These are phyloP conservation scores for Belgica antarctica DNA, from an alignment of 2,888 invertebrate genomes.

Conservation along the genomic window DNA sequence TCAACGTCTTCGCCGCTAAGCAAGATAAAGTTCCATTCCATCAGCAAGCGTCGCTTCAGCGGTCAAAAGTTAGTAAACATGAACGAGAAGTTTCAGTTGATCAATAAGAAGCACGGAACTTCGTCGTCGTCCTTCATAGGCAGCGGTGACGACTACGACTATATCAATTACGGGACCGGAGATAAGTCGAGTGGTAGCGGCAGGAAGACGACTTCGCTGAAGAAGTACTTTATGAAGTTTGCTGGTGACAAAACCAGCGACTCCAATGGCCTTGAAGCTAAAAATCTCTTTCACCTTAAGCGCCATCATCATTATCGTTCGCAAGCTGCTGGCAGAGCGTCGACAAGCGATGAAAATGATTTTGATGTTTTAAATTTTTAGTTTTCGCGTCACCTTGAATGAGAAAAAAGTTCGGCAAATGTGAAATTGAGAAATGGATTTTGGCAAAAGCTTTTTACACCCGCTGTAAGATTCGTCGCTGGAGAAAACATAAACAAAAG, in stretches of 20 bases:
- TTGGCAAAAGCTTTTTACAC: constrained; percentile 15
- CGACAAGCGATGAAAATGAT: constrained; percentile 39
- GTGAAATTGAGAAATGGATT: constrained; percentile 7
- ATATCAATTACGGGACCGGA: constrained; percentile 26
- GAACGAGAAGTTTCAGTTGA: constrained; percentile 43
- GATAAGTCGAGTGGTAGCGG: constrained; percentile 39
- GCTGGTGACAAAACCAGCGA: constrained; percentile 28
- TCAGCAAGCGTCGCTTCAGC: constrained; percentile 27
- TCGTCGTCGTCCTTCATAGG: constrained; percentile 40
- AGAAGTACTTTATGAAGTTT: constrained; percentile 38
- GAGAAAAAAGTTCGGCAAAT: not conserved
- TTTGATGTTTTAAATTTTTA: constrained; percentile 43
- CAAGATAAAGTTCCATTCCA: constrained; percentile 42
- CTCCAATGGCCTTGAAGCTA: constrained; percentile 34
- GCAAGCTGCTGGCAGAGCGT: not conserved
- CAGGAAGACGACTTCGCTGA: constrained; percentile 39
- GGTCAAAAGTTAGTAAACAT: constrained; percentile 35
- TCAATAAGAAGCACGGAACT: constrained; percentile 37
- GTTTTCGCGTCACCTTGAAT: not conserved
- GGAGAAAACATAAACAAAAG: not conserved
- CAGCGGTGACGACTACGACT: constrained; percentile 38
- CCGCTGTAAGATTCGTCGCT: not conserved
- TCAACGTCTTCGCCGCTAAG: constrained; percentile 41
- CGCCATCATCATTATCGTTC: constrained; percentile 36
- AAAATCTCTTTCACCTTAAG: constrained; percentile 40